A percentile compares a stretch with the other conserved stretches of the same genome.
Conservation (phyloP, 1,140 invertebrate genomes). For the Drosophila micromelanica region DNA sequence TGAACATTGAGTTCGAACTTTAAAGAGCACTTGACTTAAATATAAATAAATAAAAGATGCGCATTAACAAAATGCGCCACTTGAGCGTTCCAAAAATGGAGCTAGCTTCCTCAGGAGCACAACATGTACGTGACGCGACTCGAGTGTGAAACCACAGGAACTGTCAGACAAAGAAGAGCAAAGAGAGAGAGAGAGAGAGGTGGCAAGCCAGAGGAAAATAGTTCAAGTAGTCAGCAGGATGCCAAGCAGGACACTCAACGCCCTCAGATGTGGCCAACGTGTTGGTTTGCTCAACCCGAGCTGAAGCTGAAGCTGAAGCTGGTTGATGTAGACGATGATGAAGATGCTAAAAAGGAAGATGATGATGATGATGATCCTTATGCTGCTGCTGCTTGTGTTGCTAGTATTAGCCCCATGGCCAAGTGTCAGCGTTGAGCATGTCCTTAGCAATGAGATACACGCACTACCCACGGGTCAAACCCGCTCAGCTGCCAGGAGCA, state of each 20-base stretch:
- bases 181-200: background rate
- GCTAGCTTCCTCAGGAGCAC: constrained; percentile 17
- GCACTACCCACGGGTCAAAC: constrained; percentile 22
- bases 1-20: constrained; percentile 20
- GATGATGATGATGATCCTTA: constrained; percentile 22
- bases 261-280: constrained; percentile 28
- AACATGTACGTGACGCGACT: constrained; percentile 69
- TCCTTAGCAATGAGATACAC: constrained; percentile 44
- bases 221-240: constrained; percentile 44
- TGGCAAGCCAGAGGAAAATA: too few species aligned
- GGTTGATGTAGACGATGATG: background rate
- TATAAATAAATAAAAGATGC: constrained; percentile 58
- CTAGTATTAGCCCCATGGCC: constrained; percentile 13
- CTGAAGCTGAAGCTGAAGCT: background rate
- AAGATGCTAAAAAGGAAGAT: background rate
- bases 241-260: constrained; percentile 30
- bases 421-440: constrained; percentile 43
- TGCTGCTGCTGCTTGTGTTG: constrained; percentile 1
- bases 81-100: constrained; percentile 27
- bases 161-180: constrained; percentile 8
- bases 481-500: constrained; percentile 24
- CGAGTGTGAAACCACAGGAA: constrained; percentile 64
- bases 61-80: constrained; percentile 64
- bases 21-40: constrained; percentile 37
- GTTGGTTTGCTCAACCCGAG: constrained; percentile 45